phyloP scores from a whole-genome alignment of 2,113 vertebrate genomes.

The Pelecanoides urinatrix region DNA sequence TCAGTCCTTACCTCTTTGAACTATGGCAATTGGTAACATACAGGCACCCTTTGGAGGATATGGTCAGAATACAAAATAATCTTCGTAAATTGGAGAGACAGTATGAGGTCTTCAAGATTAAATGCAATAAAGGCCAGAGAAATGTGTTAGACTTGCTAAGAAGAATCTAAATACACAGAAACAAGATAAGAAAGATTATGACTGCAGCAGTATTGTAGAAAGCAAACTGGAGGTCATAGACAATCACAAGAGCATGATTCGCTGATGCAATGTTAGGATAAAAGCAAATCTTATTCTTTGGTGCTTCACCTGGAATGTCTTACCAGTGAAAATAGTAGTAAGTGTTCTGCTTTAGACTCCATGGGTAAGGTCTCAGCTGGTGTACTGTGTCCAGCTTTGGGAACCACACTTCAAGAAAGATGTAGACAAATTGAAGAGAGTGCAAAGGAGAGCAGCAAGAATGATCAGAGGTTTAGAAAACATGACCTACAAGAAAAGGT shows the following conservation, averaged over 20 bases:
- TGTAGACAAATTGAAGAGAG: slow-evolving; percentile 47
- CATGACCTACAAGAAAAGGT: slow-evolving; percentile 61
- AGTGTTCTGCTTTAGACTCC: background rate
- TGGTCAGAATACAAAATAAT: background rate
- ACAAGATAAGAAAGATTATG: background rate
- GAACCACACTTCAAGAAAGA: slow-evolving; percentile 32
- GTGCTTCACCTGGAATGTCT: background rate
- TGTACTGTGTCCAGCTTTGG: background rate
- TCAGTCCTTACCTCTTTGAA: background rate
- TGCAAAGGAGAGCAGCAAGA: slow-evolving; percentile 54
- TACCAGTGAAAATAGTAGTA: background rate
- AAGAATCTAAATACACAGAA: background rate
- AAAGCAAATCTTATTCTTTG: background rate
- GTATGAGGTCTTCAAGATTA: background rate
- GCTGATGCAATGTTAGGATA: background rate
- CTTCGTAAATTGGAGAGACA: background rate
- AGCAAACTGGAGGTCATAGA: background rate
- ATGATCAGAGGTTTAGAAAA: slow-evolving; percentile 62
- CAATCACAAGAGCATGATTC: background rate
- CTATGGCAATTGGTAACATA: background rate
- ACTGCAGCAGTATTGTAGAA: background rate
- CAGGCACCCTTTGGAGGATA: background rate
- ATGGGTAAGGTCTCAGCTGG: background rate
- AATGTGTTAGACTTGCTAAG: background rate
- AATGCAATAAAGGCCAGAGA: background rate